Conservation (phyloP, 23 tunicate species). For the Diplosoma virens region DNA sequence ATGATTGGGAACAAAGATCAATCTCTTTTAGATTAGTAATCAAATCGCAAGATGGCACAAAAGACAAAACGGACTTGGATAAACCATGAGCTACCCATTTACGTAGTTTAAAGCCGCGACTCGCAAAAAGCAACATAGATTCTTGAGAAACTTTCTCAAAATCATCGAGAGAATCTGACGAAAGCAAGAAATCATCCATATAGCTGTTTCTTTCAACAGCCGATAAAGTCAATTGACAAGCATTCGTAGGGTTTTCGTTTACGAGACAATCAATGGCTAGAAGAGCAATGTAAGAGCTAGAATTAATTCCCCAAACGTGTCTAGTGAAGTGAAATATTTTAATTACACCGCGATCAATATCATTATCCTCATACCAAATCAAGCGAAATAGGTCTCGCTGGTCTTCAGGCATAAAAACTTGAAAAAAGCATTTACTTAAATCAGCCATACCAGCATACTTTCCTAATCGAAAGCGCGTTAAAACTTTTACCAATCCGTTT, state of each 20-base stretch:
- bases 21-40: neutral
- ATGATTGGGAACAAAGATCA: neutral
- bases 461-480: neutral
- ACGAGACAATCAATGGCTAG: neutral
- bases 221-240: neutral
- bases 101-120: neutral
- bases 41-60: neutral
- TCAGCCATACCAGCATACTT: constrained; percentile 9
- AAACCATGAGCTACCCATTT: neutral
- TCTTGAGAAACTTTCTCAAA: neutral
- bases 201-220: neutral
- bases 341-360: neutral
- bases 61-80: neutral
- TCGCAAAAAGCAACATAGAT: neutral
- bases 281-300: neutral
- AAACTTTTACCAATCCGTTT: neutral
- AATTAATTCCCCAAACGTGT: constrained; percentile 15
- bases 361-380: constrained; percentile 4
- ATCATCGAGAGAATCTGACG: neutral
- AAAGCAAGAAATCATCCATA: constrained; percentile 3
- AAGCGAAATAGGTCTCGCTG: constrained; percentile 3
- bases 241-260: constrained; percentile 2
- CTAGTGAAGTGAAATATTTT: neutral
- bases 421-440: constrained; percentile 12
- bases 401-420: neutral